Percentiles rank a stretch among this genome's conserved stretches.
phyloP scores from a whole-genome alignment of 1,140 invertebrate species.

The Limonius californicus region DNA sequence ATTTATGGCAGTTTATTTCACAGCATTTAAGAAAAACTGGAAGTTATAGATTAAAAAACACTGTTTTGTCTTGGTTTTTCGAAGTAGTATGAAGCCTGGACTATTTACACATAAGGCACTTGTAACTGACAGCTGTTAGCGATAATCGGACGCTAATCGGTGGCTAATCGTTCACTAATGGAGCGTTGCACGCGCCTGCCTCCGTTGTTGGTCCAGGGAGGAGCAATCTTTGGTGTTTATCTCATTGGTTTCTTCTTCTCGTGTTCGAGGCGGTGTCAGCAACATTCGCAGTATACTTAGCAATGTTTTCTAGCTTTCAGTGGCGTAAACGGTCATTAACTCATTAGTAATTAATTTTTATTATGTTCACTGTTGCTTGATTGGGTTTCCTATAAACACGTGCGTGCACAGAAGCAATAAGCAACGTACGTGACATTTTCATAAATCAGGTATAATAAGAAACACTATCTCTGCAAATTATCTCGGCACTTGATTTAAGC shows the following conservation, averaged over 20 bases:
- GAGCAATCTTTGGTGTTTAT: conserved; percentile 28
- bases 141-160: conserved; percentile 25
- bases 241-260: conserved; percentile 34
- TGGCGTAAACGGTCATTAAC: neutral
- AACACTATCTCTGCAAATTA: too few species aligned
- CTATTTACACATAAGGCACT: conserved; percentile 5
- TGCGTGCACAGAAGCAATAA: neutral
- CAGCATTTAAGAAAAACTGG: too few species aligned
- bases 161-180: conserved; percentile 28
- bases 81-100: too few species aligned
- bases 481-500: too few species aligned
- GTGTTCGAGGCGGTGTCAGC: conserved; percentile 26
- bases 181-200: conserved; percentile 21
- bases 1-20: neutral
- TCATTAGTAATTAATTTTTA: neutral
- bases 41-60: too few species aligned
- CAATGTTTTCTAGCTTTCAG: neutral
- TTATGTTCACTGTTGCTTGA: neutral
- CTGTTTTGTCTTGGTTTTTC: too few species aligned
- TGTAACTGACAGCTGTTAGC: neutral
- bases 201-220: conserved; percentile 22
- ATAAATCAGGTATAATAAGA: too few species aligned
- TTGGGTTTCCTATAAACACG: neutral
- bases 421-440: neutral
- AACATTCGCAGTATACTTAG: neutral